phyloP scores from a whole-genome alignment of 53 echinoderm and acorn worm species.

The Antedon mediterranea region DNA sequence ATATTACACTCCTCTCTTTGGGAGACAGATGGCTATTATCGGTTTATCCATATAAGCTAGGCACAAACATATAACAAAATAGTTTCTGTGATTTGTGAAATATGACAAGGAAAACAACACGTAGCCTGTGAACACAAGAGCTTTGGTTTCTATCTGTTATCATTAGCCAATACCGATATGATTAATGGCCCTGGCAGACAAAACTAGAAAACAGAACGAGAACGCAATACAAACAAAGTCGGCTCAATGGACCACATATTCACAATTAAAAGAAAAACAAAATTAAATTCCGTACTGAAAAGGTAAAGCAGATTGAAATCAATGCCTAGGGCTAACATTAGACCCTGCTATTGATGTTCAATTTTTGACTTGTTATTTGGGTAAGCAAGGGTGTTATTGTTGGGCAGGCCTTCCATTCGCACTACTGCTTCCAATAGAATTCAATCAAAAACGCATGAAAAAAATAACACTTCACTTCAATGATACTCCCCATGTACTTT shows the following conservation, averaged over 20 bases:
- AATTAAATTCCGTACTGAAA: background rate
- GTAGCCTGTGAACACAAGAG: background rate
- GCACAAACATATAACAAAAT: too few species aligned
- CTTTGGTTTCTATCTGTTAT: background rate
- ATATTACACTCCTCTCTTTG: too few species aligned
- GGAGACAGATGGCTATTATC: too few species aligned
- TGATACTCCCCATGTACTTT: background rate
- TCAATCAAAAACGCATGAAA: background rate
- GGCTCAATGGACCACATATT: background rate
- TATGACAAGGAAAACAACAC: background rate
- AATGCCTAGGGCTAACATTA: background rate
- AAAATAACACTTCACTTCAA: background rate
- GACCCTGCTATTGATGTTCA: background rate
- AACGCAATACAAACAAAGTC: background rate
- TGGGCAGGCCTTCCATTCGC: background rate
- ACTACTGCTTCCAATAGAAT: background rate
- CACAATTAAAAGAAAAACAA: slow-evolving; percentile 1
- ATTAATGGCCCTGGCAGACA: background rate
- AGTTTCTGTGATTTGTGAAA: too few species aligned
- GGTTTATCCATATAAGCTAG: too few species aligned
- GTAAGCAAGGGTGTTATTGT: background rate
- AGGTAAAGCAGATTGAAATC: background rate
- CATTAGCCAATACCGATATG: background rate
- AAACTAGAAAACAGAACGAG: background rate
- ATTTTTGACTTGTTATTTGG: background rate